Evolutionary conservation across 2,888 invertebrate genomes (phyloP), one percentile per base, ranked within the genome.

Genomic region (Sinotaia quadrata): DNA sequence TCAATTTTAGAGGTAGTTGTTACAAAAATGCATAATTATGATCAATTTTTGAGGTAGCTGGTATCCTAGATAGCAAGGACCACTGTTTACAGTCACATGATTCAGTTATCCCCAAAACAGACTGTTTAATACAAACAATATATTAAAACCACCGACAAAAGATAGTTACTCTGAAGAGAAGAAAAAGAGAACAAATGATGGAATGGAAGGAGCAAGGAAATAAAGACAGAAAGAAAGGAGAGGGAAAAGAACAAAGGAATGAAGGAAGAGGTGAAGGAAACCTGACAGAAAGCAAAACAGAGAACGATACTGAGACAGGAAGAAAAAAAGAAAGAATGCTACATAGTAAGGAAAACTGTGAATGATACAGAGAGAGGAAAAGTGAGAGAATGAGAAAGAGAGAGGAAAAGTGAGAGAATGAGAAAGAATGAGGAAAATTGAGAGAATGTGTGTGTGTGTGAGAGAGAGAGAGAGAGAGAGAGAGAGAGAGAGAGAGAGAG

Each of bases 401-500:
- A n/a, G n/a, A n/a, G n/a, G n/a, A n/a, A n/a, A n/a, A n/a, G n/a
- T n/a, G n/a, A n/a, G n/a, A n/a, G n/a, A 49, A 24, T 21, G 49
- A 49, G n/a, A 49, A 5, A 18, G 18, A 5, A 18, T 7, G 18
- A 5, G 4, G 24, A 24, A 49, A 24, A 49, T 7, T 21, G 49
- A 49, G 10, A 49, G n/a, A 18, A 24, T 21, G 10, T 7, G 49
- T 21, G 49, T 21, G 49, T 21, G 49, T 7, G 49, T 21, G 0
- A 36, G n/a, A 31, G 5, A n/a, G 58, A 49, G 18, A 67, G 47
- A 66, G 15, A 36, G 18, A 59, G 34, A 33, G 36, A 44, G 33
- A 36, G 18, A 33, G 41, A 58, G 49, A 67, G 47, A 58, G 34
- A 51, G 5, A 31, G 47, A 31, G 24, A 37, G 27, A 49, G 33